Evolutionary conservation across 2,888 invertebrate species (phyloP), one percentile per base, ranked within the genome.

Genomic region (Lasioglossum marginatum): DNA sequence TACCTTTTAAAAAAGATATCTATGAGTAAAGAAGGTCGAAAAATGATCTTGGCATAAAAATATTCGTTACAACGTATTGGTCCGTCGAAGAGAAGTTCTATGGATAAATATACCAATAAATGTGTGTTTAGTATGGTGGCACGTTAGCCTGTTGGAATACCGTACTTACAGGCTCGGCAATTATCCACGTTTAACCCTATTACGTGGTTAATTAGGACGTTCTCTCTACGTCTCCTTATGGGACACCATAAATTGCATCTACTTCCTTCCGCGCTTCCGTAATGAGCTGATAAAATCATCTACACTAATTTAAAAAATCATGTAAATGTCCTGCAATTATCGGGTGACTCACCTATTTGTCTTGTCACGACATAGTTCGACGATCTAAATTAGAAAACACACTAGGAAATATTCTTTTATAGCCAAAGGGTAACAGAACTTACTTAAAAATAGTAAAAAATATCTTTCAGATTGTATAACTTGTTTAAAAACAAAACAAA

Each of bases 171-270:
- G 90, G 76, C 83, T 77, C 79, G 40, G 82, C 88, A 92, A 92
- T 92, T 91, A 88, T 85, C 76, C 79, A 83, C 89, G 91, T 86
- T 93, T 92, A 91, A 93, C 92, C 92, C 87, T 90, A 89, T 92
- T 92, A 91, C 86, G 84, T 86, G 83, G 87, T 88, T 92, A 92
- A 93, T 93, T 91, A 93, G 87, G 73, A 85, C 77, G 79, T 89
- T 70, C 70, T 70, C 40, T 70, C 87, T 83, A 87, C 89, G 85
- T 82, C 89, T 89, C 74, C 83, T 87, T 81, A 84, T 31, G 72
- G 80, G 68, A 81, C 75, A 82, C 63, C 82, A 73, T 71, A 74
- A 85, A 82, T 66, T 16, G 70, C 34, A n/a, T 48, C 70, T 57
- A 66, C 86, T 88, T 90, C 86, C 91, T 91, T 87, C 81, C 87